Conservation (phyloP, 2,888 invertebrate species). For the Neria commutata region DNA sequence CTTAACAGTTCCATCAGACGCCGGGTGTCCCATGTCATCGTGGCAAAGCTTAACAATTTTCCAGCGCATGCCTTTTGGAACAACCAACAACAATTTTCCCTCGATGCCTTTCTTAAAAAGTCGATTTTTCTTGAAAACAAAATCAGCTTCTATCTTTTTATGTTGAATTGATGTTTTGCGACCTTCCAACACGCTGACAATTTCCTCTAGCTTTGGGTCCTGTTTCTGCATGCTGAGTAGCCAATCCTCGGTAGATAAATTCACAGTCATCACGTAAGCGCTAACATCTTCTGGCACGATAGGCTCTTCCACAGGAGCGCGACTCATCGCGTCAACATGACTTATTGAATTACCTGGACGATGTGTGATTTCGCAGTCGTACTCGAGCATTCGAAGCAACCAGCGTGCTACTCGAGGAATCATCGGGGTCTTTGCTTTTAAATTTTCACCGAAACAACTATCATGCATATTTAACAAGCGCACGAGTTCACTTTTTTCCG, state of each 20-base stretch:
- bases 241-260: too few species aligned
- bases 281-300: constrained; percentile 7
- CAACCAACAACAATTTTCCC: not conserved
- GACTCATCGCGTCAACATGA: constrained; percentile 22
- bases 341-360: constrained; percentile 14
- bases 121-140: constrained; percentile 12
- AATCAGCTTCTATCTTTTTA: not conserved
- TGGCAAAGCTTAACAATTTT: constrained; percentile 17
- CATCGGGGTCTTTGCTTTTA: not conserved
- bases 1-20: constrained; percentile 18
- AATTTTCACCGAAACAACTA: constrained; percentile 18
- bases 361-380: constrained; percentile 10
- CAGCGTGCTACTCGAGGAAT: constrained; percentile 18
- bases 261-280: too few species aligned
- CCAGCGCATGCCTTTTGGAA: constrained; percentile 13
- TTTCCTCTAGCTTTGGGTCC: not conserved
- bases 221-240: too few species aligned
- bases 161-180: not conserved
- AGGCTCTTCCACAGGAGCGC: constrained; percentile 18
- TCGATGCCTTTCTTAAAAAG: constrained; percentile 13
- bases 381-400: constrained; percentile 19
- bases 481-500: constrained; percentile 6
- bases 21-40: constrained; percentile 23
- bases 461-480: constrained; percentile 8
- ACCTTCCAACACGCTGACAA: constrained; percentile 3